Evolutionary conservation across 2,888 invertebrate species (phyloP), one percentile per base, ranked within the genome.

Genomic region (Didymodactylos carnosus): DNA sequence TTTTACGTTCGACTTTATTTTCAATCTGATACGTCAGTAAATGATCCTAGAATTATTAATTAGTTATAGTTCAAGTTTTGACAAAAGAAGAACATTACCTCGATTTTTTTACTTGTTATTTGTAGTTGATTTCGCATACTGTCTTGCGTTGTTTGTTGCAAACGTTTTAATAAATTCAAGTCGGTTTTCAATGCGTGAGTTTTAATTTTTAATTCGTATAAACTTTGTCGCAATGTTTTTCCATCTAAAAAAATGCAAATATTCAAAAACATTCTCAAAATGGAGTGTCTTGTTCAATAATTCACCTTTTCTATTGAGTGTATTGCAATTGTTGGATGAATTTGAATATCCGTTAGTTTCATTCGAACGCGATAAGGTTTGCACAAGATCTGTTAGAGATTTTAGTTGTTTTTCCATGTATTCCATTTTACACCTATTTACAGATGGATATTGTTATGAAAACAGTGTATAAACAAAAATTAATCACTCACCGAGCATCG

Each of bases 341-440:
- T n/a, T n/a, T n/a, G n/a, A n/a, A n/a, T n/a, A n/a, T n/a, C n/a
- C n/a, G n/a, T n/a, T n/a, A n/a, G n/a, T n/a, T n/a, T n/a, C n/a
- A n/a, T n/a, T n/a, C n/a, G n/a, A n/a, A n/a, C n/a, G n/a, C n/a
- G 62, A 35, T 35, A 62, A 62, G 19, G 29, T 19, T 35, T 62
- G 29, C 3, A 74, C 74, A 10, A 74, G 25, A 25, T 74, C 69
- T 16, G 71, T 74, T 39, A 74, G 62, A 7, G 53, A 53, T 43
- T 74, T 62, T 19, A 74, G 41, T 69, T 74, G 74, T 46, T 43
- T 40, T 72, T 74, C 71, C 74, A 74, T 74, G 16, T 41, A 8
- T 35, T 19, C 29, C 51, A 74, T 74, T 74, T 74, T 74, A 4
- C 29, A 0, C 16, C 16, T 69, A 8, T 62, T 40, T n/a, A n/a